phyloP scores from a whole-genome alignment of 2,113 vertebrate species.

The Gracilinanus agilis region DNA sequence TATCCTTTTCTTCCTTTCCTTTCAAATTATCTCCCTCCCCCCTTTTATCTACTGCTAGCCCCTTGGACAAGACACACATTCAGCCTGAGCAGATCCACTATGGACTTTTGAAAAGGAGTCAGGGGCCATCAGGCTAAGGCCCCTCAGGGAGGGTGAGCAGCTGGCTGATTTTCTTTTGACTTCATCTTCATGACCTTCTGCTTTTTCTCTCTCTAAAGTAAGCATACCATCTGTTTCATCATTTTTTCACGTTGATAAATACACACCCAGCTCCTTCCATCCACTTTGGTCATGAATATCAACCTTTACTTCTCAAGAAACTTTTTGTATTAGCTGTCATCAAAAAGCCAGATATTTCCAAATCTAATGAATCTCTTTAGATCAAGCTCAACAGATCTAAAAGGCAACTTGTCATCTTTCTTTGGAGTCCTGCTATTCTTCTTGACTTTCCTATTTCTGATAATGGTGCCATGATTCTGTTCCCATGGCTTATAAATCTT shows the following conservation, averaged over 20 bases:
- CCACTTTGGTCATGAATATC: background rate
- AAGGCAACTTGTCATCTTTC: background rate
- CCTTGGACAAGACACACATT: background rate
- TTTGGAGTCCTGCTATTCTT: background rate
- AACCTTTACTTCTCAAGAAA: background rate
- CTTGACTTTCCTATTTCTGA: background rate
- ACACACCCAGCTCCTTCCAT: background rate
- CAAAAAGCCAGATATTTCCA: background rate
- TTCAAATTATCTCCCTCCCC: background rate
- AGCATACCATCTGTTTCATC: background rate
- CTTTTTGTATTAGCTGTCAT: background rate
- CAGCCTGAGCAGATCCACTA: background rate
- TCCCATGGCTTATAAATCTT: background rate
- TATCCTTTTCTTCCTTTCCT: background rate
- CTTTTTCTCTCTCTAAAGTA: background rate
- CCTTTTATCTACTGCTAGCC: background rate
- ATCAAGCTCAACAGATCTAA: background rate
- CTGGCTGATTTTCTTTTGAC: background rate
- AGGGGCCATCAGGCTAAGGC: background rate
- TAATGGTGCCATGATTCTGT: background rate
- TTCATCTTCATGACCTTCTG: background rate
- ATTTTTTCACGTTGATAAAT: background rate
- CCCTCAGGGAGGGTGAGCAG: background rate
- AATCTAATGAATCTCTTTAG: background rate
- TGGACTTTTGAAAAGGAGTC: background rate